These are phyloP conservation scores for Halictus rubicundus DNA, from an alignment of 1,140 invertebrate genomes.

Conservation along the genomic window DNA sequence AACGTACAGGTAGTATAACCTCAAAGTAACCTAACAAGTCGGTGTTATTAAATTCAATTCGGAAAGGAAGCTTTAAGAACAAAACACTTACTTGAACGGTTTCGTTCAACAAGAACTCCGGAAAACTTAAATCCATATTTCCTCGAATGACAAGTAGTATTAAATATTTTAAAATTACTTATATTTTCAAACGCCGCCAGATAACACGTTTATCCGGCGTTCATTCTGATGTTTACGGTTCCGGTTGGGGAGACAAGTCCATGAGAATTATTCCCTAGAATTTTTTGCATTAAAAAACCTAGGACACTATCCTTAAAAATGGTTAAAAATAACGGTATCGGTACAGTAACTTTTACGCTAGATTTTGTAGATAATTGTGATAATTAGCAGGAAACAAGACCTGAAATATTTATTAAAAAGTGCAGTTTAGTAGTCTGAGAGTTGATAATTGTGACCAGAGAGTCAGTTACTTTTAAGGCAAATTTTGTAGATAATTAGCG, in stretches of 20 bases:
- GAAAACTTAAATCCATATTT: constrained; percentile 27
- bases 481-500: too few species aligned
- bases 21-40: constrained; percentile 20
- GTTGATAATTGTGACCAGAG: too few species aligned
- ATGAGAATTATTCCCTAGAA: not conserved
- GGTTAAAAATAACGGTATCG: too few species aligned
- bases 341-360: too few species aligned
- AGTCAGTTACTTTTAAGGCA: too few species aligned
- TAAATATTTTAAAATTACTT: constrained; percentile 3
- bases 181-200: not conserved
- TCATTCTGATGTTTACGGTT: constrained; percentile 32
- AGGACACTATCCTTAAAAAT: too few species aligned
- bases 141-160: constrained; percentile 28
- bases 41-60: not conserved
- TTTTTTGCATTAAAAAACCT: too few species aligned
- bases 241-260: not conserved
- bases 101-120: not conserved
- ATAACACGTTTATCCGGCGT: constrained; percentile 33
- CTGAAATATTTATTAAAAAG: too few species aligned
- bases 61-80: not conserved
- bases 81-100: constrained; percentile 18
- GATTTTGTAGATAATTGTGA: too few species aligned
- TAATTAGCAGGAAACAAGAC: too few species aligned
- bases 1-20: constrained; percentile 9
- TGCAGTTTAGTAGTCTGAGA: too few species aligned